Conservation (phyloP, 2,888 invertebrate genomes). For the Heliconius sara region DNA sequence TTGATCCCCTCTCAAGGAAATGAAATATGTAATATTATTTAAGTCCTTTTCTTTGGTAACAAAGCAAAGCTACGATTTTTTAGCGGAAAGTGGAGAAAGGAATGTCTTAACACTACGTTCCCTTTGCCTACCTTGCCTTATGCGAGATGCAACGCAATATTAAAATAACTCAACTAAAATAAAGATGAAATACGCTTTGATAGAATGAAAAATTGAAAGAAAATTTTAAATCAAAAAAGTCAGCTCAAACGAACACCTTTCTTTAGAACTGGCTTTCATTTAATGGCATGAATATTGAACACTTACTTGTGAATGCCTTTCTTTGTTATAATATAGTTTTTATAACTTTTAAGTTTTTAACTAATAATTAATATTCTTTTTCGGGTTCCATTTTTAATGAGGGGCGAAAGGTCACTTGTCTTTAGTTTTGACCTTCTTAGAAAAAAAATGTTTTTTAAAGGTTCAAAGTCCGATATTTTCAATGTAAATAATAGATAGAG, state of each 20-base stretch:
- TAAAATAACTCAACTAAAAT: neutral
- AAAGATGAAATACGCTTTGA: neutral
- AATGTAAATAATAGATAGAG: no score
- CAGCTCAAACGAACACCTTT: neutral
- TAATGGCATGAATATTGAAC: conserved; percentile 26
- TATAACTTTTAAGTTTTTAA: neutral
- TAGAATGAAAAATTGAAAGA: conserved; percentile 5
- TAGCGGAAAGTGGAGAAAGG: no score
- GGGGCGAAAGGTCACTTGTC: no score
- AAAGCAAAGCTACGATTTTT: no score
- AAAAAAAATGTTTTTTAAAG: no score
- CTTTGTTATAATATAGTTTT: conserved; percentile 14
- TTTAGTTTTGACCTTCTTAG: neutral
- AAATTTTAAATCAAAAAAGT: conserved; percentile 4
- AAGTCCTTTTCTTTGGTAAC: no score
- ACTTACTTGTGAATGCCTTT: conserved; percentile 2
- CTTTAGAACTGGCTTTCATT: conserved; percentile 4
- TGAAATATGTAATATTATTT: no score
- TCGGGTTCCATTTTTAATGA: neutral
- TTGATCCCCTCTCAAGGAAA: no score
- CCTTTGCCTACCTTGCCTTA: no score
- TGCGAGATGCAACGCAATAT: neutral
- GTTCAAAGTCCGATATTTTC: no score
- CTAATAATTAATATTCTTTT: neutral
- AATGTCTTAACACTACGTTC: no score